Percentiles rank a stretch among this genome's conserved stretches.
These are phyloP conservation scores for Drosophila parabipectinata DNA, from an alignment of 1,140 invertebrate genomes.

Conservation along the genomic window DNA sequence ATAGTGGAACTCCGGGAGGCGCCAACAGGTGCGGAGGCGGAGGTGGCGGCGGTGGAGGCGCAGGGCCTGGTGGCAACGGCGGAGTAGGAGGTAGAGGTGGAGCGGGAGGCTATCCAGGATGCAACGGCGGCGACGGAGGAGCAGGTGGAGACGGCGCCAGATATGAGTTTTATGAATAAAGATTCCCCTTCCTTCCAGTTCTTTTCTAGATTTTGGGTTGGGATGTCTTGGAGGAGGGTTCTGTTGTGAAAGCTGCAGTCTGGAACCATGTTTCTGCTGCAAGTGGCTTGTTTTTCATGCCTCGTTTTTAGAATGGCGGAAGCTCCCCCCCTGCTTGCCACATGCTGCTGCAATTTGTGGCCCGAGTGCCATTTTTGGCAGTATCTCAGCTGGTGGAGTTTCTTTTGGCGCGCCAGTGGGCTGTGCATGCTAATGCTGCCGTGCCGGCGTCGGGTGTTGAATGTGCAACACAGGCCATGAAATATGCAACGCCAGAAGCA, in stretches of 20 bases:
- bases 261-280: not conserved
- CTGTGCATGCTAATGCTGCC: constrained; percentile 54
- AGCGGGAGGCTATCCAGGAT: not conserved
- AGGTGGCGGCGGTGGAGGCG: not conserved
- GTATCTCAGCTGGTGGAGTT: constrained; percentile 21
- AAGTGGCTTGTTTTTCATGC: no score
- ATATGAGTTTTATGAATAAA: not conserved
- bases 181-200: not conserved
- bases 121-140: not conserved
- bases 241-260: not conserved
- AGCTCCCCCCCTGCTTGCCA: constrained; percentile 30
- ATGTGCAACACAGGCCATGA: constrained; percentile 53
- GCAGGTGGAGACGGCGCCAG: not conserved
- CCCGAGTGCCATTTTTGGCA: constrained; percentile 53
- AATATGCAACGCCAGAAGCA: constrained; percentile 43
- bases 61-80: not conserved
- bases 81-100: not conserved
- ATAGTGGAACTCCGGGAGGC: not conserved
- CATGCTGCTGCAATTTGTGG: constrained; percentile 46
- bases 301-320: constrained; percentile 71
- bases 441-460: constrained; percentile 44
- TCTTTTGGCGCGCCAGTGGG: not conserved
- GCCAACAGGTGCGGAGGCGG: not conserved
- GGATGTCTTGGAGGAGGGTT: not conserved
- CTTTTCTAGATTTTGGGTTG: not conserved